Base-by-base conservation (phyloP, 2,888 invertebrate genomes). In the Priocnemis perturbator region DNA sequence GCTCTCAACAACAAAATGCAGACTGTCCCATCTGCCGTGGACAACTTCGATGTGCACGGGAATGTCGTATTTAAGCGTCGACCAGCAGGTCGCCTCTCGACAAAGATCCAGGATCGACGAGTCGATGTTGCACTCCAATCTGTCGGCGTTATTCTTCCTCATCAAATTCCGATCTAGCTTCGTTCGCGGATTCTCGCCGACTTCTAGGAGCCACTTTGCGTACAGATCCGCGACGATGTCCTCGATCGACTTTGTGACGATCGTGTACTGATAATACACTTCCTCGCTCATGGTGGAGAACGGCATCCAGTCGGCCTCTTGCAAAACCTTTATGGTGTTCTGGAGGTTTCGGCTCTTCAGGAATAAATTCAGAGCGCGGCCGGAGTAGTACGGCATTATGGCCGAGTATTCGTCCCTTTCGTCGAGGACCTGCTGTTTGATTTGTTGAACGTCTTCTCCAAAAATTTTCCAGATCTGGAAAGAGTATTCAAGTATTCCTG, bases 71-170 rank as follows among this genome's bases (percentile, higher is more conserved):
- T 91, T 91, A 23, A 96, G 86, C 60, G 92, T 90, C 78, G 94
- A 92, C 94, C 96, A 97, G 85, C 94, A 93, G 67, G 91, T 90
- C 0, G 94, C 93, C 88, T 97, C 95, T 71, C 92, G 91, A 84
- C 94, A 94, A 53, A 95, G 90, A 67, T 93, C 93, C 82, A 95
- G 85, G 62, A 95, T 90, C 50, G 90, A 90, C 67, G 93, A 93
- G 84, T 96, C 95, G 77, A 96, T 94, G 87, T 97, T 96, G 86
- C 94, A 94, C 86, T 95, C 94, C 71, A 97, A 86, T 57, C 95
- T 89, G 0, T 94, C 94, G 7, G 88, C 87, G 15, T 74, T 87
- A 84, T 94, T 95, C 71, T 93, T 93, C 69, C 92, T 90, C 92
- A 97, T 93, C 64, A 97, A 89, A 0, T 94, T 93, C 53, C 93